Evolutionary conservation across 2,113 vertebrate genomes (phyloP).

Genomic region (Raphicerus campestris): DNA sequence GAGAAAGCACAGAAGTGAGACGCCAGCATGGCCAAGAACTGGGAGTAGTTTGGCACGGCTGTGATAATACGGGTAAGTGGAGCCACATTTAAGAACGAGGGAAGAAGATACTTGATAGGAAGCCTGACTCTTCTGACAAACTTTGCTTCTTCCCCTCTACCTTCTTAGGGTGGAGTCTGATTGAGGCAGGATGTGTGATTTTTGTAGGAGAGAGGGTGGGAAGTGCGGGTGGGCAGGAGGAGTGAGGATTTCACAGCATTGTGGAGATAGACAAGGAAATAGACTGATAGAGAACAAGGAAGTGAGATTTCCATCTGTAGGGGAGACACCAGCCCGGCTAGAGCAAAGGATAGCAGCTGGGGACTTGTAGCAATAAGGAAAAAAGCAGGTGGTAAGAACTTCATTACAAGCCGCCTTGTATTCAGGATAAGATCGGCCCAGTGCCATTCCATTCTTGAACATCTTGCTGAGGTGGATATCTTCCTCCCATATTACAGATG

Average conservation of each 20-base stretch:
- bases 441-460: neutral
- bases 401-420: neutral
- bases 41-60: too few species aligned
- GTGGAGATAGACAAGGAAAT: neutral
- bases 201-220: neutral
- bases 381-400: neutral
- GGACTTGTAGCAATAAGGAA: neutral
- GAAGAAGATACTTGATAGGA: neutral
- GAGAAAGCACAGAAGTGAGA: neutral
- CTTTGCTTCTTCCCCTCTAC: neutral
- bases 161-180: neutral
- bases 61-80: too few species aligned
- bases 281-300: neutral
- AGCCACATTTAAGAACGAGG: neutral
- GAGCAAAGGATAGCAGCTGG: neutral
- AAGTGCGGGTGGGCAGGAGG: neutral
- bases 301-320: neutral
- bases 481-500: neutral
- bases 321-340: neutral
- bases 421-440: fast-evolving
- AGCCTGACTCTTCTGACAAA: neutral
- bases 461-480: neutral
- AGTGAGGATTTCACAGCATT: neutral
- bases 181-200: neutral
- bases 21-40: fast-evolving